Conservation (phyloP, 2,888 invertebrate genomes). For the Sthenelais limicola region DNA sequence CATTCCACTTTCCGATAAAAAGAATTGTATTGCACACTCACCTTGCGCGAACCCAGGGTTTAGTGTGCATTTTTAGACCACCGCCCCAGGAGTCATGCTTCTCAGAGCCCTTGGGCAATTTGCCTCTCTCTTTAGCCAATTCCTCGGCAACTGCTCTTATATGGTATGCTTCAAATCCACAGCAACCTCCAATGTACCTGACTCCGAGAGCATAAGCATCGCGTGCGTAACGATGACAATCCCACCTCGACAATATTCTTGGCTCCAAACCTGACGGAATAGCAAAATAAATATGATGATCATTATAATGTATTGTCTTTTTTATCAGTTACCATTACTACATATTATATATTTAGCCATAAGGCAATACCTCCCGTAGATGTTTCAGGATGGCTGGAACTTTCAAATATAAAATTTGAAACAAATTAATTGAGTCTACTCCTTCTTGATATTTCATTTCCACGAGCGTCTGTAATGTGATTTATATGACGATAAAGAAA, state of each 20-base stretch:
- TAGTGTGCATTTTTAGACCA: slow-evolving; percentile 72
- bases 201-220: slow-evolving; percentile 71
- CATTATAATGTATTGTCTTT: too few relatives aligned
- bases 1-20: too few relatives aligned
- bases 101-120: slow-evolving; percentile 60
- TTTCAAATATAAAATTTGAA: too few relatives aligned
- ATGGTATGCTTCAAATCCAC: slow-evolving; percentile 72
- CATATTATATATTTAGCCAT: too few relatives aligned
- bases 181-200: slow-evolving; percentile 73
- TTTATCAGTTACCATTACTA: too few relatives aligned
- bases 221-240: slow-evolving; percentile 71
- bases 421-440: too few relatives aligned
- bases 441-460: too few relatives aligned
- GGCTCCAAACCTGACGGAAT: slow-evolving; percentile 72
- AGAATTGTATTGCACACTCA: slow-evolving; percentile 43
- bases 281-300: too few relatives aligned
- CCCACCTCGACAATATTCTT: slow-evolving; percentile 70
- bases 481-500: too few relatives aligned
- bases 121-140: slow-evolving; percentile 63
- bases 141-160: slow-evolving; percentile 72
- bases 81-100: slow-evolving; percentile 71
- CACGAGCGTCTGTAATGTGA: too few relatives aligned
- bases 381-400: too few relatives aligned
- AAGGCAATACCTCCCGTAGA: too few relatives aligned
- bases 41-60: slow-evolving; percentile 73